phyloP scores from a whole-genome alignment of 2,797 vertebrate genomes.

The Synanceia verrucosa region DNA sequence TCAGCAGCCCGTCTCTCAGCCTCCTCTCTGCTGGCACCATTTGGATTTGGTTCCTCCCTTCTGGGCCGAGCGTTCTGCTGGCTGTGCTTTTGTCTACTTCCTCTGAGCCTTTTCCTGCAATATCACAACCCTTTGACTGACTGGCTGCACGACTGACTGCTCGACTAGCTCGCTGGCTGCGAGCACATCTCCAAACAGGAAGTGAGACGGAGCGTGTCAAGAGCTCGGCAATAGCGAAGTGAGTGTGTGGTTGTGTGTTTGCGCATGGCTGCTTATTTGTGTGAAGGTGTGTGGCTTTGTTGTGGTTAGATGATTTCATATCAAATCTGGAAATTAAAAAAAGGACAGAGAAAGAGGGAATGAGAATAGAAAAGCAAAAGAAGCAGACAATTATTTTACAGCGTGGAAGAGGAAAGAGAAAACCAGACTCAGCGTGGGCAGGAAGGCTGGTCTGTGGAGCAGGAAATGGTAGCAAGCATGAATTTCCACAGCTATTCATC shows the following conservation, averaged over 20 bases:
- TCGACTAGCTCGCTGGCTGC: background rate
- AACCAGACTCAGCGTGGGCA: conserved; percentile 66
- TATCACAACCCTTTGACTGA: conserved; percentile 52
- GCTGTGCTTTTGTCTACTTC: conserved; percentile 68
- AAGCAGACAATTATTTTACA: background rate
- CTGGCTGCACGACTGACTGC: conserved; percentile 25
- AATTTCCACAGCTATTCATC: conserved; percentile 39
- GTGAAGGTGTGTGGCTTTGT: conserved; percentile 5
- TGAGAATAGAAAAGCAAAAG: background rate
- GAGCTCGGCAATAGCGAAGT: conserved; percentile 31
- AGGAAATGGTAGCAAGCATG: conserved; percentile 56
- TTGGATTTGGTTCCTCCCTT: conserved; percentile 58
- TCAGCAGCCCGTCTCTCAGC: conserved; percentile 49
- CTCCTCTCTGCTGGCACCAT: conserved; percentile 50
- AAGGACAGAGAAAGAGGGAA: background rate
- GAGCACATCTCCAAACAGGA: conserved; percentile 42
- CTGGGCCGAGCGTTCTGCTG: conserved; percentile 54
- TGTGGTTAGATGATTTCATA: conserved; percentile 6
- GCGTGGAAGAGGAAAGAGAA: conserved; percentile 34
- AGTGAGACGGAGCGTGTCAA: conserved; percentile 40
- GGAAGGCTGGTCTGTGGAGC: conserved; percentile 43
- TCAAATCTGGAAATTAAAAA: conserved; percentile 9
- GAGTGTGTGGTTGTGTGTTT: conserved; percentile 1
- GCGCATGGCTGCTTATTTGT: conserved; percentile 4
- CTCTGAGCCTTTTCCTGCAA: conserved; percentile 55